Evolutionary conservation across 2,113 vertebrate species (phyloP).

Genomic region (Morone saxatilis): DNA sequence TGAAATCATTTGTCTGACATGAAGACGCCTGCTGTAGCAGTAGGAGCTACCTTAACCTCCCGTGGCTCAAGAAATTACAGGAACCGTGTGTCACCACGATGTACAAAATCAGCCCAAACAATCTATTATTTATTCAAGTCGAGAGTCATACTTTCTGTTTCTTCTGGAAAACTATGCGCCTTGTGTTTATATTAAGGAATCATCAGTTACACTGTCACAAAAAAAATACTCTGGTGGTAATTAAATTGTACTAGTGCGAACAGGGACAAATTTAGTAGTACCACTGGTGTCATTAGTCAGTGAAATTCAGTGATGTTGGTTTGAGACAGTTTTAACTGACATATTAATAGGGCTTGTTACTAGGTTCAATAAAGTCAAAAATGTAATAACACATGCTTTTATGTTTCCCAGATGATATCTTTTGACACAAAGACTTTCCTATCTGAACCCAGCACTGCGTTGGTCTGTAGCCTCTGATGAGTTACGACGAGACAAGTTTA

Average conservation of each 20-base stretch:
- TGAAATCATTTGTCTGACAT: slow-evolving; percentile 47
- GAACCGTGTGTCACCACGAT: slow-evolving; percentile 4
- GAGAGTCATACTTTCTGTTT: neutral
- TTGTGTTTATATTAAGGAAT: neutral
- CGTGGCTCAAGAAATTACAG: slow-evolving; percentile 30
- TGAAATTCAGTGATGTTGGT: slow-evolving; percentile 6
- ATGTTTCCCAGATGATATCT: slow-evolving; percentile 56
- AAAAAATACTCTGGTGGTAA: neutral
- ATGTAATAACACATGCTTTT: slow-evolving; percentile 57
- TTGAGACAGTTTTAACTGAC: slow-evolving; percentile 33
- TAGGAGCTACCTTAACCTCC: slow-evolving; percentile 11
- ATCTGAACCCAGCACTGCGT: slow-evolving; percentile 13
- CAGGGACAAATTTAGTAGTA: neutral
- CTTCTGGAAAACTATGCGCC: neutral
- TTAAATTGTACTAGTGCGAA: neutral
- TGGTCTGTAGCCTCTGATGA: slow-evolving; percentile 19
- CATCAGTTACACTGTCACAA: neutral
- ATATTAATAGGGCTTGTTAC: slow-evolving; percentile 56
- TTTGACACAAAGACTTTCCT: slow-evolving; percentile 36
- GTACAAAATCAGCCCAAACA: neutral
- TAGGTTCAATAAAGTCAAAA: slow-evolving; percentile 38
- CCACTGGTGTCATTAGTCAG: neutral
- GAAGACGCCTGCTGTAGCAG: slow-evolving; percentile 19
- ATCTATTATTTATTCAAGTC: slow-evolving; percentile 1
- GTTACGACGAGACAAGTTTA: slow-evolving; percentile 57